Base-by-base conservation (phyloP, 2,113 vertebrate species). In the Nothocercus nigrocapillus region DNA sequence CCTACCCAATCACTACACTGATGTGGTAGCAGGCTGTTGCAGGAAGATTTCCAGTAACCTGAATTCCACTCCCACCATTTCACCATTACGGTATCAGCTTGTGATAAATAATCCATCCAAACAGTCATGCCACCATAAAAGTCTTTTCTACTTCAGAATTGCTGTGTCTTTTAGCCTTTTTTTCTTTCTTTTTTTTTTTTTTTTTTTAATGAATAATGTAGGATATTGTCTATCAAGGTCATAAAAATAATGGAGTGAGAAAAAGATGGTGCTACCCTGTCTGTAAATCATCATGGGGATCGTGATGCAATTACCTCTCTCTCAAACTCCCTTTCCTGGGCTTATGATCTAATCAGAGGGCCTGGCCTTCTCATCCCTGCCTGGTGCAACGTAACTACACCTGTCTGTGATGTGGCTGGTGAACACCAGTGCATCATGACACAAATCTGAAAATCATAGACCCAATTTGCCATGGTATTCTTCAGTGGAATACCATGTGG, bases 241-340 rank as follows among this genome's bases (percentile, higher is more conserved):
- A 59, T 76, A 77, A 94, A 93, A 95, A 89, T 87, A 88, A 91
- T 7, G 18, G 42, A 82, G 51, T 63, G 59, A 88, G 70, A 77
- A 44, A 79, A 72, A 69, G 44, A 83, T 80, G 54, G 61, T 83
- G 20, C 63, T 92, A 76, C n/a, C 44, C 47, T 34, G 40, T 36
- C 36, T 69, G 38, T 90, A 92, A 93, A 90, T 93, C 61, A 68
- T n/a, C 24, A 49, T 67, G 45, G 28, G 2, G 1, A 81, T 92
- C 58, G 69, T 78, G 73, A 67, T 84, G 73, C 61, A 90, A 92
- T 79, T 19, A n/a, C 30, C 7, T 76, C 10, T 9, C 38, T 72
- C 25, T 93, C 73, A 92, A 63, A 86, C 66, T 90, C 80, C 47
- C n/a, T 47, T 96, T 75, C 66, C 44, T 86, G 16, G 32, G 16